A percentile compares a stretch with the other conserved stretches of the same genome.
Evolutionary conservation across 2,888 invertebrate genomes (phyloP).

Genomic region (Lasioglossum zephyrum): DNA sequence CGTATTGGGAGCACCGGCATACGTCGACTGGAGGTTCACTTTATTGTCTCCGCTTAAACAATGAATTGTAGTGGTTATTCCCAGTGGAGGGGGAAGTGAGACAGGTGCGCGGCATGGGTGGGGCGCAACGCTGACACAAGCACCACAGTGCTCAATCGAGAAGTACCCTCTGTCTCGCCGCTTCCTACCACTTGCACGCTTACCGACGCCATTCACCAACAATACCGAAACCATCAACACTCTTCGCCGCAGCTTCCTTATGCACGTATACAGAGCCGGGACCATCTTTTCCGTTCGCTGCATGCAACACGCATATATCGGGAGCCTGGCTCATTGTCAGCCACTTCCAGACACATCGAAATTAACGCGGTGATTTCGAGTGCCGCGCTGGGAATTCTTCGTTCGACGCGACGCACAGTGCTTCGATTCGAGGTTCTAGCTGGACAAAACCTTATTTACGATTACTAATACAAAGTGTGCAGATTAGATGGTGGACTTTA

Average conservation of each 20-base stretch:
- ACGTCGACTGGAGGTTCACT: conserved; percentile 34
- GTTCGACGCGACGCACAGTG: background rate
- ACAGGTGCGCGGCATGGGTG: conserved; percentile 17
- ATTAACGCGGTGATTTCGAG: conserved; percentile 70
- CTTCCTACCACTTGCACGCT: conserved; percentile 65
- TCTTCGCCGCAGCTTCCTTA: conserved; percentile 13
- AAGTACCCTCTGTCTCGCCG: conserved; percentile 66
- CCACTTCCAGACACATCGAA: conserved; percentile 73
- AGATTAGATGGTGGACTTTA: too few species aligned
- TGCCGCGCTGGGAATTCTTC: conserved; percentile 61
- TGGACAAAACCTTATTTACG: too few species aligned
- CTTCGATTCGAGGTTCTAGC: too few species aligned
- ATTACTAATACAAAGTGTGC: too few species aligned
- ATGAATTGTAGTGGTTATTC: conserved; percentile 65
- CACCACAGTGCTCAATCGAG: conserved; percentile 62
- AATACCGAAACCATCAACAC: conserved; percentile 35
- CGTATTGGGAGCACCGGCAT: conserved; percentile 33
- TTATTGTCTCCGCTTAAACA: conserved; percentile 59
- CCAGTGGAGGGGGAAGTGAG: conserved; percentile 32
- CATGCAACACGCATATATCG: conserved; percentile 46
- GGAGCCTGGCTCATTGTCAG: conserved; percentile 58
- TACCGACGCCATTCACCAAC: conserved; percentile 63
- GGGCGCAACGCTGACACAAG: conserved; percentile 69
- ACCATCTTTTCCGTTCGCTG: conserved; percentile 34
- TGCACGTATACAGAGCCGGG: background rate